A percentile compares a stretch with the other conserved stretches of the same genome.
Conservation (phyloP, 2,888 invertebrate genomes). For the Ectemnius lituratus region DNA sequence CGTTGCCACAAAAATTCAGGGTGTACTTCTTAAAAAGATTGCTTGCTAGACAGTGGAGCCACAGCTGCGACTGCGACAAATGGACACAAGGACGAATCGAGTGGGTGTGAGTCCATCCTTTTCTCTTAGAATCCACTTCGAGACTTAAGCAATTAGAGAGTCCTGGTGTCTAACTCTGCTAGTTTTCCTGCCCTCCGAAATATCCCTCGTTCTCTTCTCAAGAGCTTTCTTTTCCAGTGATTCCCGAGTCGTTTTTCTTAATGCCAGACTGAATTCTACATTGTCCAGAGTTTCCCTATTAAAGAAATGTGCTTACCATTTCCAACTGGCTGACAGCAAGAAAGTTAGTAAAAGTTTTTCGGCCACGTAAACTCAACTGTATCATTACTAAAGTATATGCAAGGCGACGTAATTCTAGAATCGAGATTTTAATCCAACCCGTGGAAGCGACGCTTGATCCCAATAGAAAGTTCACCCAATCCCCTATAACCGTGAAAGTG, state of each 20-base stretch:
- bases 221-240: background rate
- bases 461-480: too few relatives aligned
- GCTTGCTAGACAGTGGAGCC: background rate
- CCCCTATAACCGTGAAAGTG: too few relatives aligned
- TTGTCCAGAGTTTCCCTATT: constrained; percentile 47
- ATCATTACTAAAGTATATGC: background rate
- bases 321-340: constrained; percentile 11
- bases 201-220: constrained; percentile 12
- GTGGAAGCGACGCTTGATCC: too few relatives aligned
- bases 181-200: background rate
- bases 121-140: background rate
- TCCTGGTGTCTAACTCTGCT: constrained; percentile 27
- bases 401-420: too few relatives aligned
- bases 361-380: constrained; percentile 13
- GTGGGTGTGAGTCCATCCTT: background rate
- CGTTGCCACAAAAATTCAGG: background rate
- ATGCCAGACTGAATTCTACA: constrained; percentile 25
- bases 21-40: constrained; percentile 49
- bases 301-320: constrained; percentile 33
- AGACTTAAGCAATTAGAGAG: constrained; percentile 49
- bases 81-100: background rate
- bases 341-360: constrained; percentile 16
- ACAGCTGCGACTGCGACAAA: background rate
- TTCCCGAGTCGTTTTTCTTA: constrained; percentile 5
- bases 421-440: too few relatives aligned